Base-by-base conservation (phyloP, 2,888 invertebrate species). In the Lydus trimaculatus region DNA sequence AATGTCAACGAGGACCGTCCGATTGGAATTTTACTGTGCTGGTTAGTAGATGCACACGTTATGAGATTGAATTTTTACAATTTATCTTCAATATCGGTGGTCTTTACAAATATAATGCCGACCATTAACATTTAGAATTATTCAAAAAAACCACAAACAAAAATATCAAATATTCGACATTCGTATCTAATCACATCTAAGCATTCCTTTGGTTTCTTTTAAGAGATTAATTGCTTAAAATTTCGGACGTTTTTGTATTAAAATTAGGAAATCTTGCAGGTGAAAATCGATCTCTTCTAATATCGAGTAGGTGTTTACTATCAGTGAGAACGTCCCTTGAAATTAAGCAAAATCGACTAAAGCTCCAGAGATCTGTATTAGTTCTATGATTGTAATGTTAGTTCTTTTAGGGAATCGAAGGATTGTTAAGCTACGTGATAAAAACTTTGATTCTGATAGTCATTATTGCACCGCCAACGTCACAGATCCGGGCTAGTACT, bases 81-180 rank as follows among this genome's bases (percentile, higher is more conserved):
- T 84, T 81, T 80, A 80, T 84, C 83, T 82, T 82, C 83, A 76
- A 78, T 79, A 80, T 78, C 81, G 84, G 84, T 83, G 84, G 84
- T 83, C 82, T 81, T 83, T 83, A 76, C 74, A 70, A 74, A 76
- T 2, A 76, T 60, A 3, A 52, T 52, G 23, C 52, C 52, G 52
- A 52, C 52, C 25, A 1, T 11, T 15, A 52, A 20, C 20, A 9
- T 20, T 48, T 8, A 20, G 1, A 20, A 23, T 48, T 48, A 23
- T 20, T 20, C 9, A 20, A 20, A 20, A 20, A 20, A 20, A 48
- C 17, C 20, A 48, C n/a, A n/a, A 13, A n/a, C 15, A 13, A 1
- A 39, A 43, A 36, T 36, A 0, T 8, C 17, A 20, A 15, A 36
- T 36, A 36, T 36, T 36, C 15, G 33, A 33, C 11, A 33, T 33